Base-by-base conservation (phyloP, 2,113 vertebrate species). In the Pedionomus torquatus region DNA sequence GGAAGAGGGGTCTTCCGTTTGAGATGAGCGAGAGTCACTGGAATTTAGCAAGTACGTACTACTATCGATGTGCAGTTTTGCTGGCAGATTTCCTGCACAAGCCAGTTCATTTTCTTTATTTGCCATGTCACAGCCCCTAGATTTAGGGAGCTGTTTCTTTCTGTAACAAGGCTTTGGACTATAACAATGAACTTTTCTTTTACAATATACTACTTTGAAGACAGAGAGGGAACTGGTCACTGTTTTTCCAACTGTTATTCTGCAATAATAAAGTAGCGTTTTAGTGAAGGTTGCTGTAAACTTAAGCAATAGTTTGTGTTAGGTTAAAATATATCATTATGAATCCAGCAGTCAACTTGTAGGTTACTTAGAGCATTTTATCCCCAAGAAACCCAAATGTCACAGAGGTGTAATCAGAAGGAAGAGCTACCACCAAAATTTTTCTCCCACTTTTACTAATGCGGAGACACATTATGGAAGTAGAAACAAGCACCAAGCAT, bases 91-190 rank as follows among this genome's bases (percentile, higher is more conserved):
- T 74, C 98, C 97, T 80, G 98, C 98, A 97, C 98, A 99, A 89
- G 99, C 99, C 97, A 99, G 98, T 98, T 99, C 98, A 88, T 99
- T 99, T 97, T 99, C 99, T 95, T 99, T 99, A 98, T 99, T 99
- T 97, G 98, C 98, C 97, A 99, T 98, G 97, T 99, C 98, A 96
- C 97, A 96, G 87, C 83, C 97, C 98, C 98, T 97, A 83, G 94
- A 94, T 93, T 85, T 97, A 96, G 97, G 97, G 96, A 97, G 94
- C 95, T 96, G 97, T 81, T 98, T 98, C 96, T 94, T 98, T 97
- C 93, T 97, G 79, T 97, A 97, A 95, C 94, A 98, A 95, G 95
- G 85, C 96, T 97, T 98, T 97, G 97, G 96, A 94, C 96, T 97
- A 57, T 96, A 97, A 96, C 94, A 97, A 84, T 69, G 93, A 96